Percentiles rank a stretch among this genome's conserved stretches.
phyloP scores from a whole-genome alignment of 2,797 vertebrate species.

The Strix occidentalis region DNA sequence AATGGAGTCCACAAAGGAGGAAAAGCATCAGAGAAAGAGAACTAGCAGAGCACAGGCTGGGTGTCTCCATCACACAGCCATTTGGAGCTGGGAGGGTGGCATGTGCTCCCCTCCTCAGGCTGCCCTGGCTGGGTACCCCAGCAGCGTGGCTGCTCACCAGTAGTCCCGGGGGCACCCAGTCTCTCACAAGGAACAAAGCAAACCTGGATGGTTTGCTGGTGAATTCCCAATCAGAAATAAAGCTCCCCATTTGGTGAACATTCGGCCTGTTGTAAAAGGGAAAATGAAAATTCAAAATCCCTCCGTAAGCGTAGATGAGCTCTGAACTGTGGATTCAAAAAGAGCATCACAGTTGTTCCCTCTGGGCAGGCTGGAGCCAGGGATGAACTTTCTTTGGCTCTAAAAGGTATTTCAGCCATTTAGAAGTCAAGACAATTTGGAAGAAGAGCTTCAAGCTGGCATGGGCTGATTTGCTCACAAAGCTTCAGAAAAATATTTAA shows the following conservation, averaged over 20 bases:
- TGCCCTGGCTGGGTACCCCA: not conserved
- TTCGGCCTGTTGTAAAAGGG: not conserved
- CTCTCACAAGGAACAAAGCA: not conserved
- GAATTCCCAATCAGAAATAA: not conserved
- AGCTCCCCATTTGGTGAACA: not conserved
- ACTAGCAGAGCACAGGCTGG: not conserved
- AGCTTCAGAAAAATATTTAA: not conserved
- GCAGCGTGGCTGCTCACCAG: not conserved
- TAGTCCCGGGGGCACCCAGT: not conserved
- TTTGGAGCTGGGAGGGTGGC: not conserved
- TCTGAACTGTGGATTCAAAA: not conserved
- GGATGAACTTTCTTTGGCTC: not conserved
- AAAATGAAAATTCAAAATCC: not conserved
- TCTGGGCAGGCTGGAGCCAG: not conserved
- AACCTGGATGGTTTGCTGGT: not conserved
- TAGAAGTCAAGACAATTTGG: not conserved
- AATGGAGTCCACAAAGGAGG: rapidly evolving
- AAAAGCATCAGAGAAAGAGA: not conserved
- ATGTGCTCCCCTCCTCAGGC: not conserved
- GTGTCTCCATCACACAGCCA: not conserved
- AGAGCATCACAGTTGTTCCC: not conserved
- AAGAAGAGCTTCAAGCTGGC: not conserved
- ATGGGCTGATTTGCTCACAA: not conserved
- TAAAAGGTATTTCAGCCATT: not conserved
- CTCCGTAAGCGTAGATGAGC: not conserved